Conservation (phyloP, 2,888 invertebrate genomes). For the Amphiduros pacificus region DNA sequence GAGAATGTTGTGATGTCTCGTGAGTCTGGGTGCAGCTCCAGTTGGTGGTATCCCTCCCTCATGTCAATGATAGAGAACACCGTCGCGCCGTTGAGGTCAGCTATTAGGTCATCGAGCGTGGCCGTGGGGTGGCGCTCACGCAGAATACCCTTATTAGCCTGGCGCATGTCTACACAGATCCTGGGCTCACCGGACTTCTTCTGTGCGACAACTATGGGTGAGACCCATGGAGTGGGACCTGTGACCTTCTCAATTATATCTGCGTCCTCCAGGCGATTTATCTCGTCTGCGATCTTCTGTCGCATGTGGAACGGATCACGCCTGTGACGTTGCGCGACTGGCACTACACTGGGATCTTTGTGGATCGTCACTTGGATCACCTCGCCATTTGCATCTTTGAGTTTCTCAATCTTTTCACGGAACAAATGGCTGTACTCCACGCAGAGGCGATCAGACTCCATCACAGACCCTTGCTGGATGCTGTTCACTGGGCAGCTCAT, state of each 20-base stretch:
- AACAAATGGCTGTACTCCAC: no score
- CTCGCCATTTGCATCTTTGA: no score
- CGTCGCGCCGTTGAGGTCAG: conserved; percentile 31
- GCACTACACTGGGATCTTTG: neutral
- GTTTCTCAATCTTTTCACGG: no score
- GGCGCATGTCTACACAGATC: conserved; percentile 34
- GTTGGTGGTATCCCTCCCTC: conserved; percentile 34
- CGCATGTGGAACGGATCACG: conserved; percentile 1
- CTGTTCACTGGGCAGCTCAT: no score
- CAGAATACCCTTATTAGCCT: conserved; percentile 32
- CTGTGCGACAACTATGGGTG: neutral
- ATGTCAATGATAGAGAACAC: conserved; percentile 35
- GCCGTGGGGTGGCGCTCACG: conserved; percentile 32
- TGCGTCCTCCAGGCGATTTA: neutral
- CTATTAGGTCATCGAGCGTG: conserved; percentile 33
- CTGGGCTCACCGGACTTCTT: neutral
- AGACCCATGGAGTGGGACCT: conserved; percentile 4
- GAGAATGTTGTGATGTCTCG: conserved; percentile 34
- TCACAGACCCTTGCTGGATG: no score
- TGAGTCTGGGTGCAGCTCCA: conserved; percentile 35
- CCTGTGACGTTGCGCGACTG: conserved; percentile 2
- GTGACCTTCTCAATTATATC: neutral
- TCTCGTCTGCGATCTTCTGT: conserved; percentile 1
- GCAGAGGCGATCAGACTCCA: no score
- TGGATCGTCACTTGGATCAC: conserved; percentile 8